These are phyloP conservation scores for Austrofundulus limnaeus DNA, from an alignment of 2,113 vertebrate genomes.

Conservation along the genomic window DNA sequence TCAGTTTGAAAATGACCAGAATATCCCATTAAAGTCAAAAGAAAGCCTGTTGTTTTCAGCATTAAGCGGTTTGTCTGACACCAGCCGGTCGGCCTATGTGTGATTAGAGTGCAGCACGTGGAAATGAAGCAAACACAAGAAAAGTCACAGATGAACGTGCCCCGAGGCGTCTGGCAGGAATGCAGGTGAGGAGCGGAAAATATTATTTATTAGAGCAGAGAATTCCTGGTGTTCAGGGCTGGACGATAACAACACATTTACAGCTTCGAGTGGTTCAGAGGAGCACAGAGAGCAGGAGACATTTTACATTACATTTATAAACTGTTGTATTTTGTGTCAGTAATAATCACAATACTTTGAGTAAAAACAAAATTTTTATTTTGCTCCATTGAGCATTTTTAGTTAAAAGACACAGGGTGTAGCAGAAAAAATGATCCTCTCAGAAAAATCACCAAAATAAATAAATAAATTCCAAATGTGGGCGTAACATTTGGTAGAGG, in stretches of 20 bases:
- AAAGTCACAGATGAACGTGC: constrained; percentile 36
- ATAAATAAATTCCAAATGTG: no score
- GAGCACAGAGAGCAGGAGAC: neutral
- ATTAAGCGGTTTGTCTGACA: neutral
- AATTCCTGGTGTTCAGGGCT: constrained; percentile 67
- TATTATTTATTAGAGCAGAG: constrained; percentile 66
- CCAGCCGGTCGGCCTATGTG: constrained; percentile 51
- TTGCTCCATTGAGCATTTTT: no score
- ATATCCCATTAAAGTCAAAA: no score
- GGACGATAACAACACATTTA: neutral
- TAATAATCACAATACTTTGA: no score
- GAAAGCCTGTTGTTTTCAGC: neutral
- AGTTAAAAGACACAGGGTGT: no score
- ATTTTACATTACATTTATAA: no score
- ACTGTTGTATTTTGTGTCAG: no score
- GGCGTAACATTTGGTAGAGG: no score
- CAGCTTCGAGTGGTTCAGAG: neutral
- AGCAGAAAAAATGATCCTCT: no score
- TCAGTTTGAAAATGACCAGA: no score
- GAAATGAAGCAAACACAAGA: constrained; percentile 9
- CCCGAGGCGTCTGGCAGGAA: constrained; percentile 48
- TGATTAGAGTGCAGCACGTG: constrained; percentile 51
- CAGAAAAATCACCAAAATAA: no score
- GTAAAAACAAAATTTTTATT: no score
- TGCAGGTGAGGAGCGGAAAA: constrained; percentile 48